A percentile compares a stretch with the other conserved stretches of the same genome.
Conservation (phyloP, 2,797 vertebrate species). For the Austrolebias charrua region DNA sequence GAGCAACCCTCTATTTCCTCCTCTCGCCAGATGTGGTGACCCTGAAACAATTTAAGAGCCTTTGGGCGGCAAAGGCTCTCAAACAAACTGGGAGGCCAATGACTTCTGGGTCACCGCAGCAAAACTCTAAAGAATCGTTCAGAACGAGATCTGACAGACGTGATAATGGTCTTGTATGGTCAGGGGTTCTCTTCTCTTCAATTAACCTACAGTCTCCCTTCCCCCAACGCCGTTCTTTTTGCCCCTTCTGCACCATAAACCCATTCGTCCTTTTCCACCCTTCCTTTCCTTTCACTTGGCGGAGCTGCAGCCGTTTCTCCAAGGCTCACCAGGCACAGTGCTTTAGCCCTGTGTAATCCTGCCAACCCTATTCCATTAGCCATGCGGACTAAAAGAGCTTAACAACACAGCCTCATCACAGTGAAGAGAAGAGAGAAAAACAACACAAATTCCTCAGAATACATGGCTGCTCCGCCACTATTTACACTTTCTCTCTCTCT, state of each 20-base stretch:
- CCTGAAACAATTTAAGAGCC: slow-evolving; percentile 66
- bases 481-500: slow-evolving; percentile 61
- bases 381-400: slow-evolving; percentile 84
- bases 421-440: slow-evolving; percentile 47
- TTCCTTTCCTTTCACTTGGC: slow-evolving; percentile 68
- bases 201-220: slow-evolving; percentile 40
- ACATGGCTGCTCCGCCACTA: slow-evolving; percentile 71
- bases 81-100: slow-evolving; percentile 37
- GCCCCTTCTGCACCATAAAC: slow-evolving; percentile 48
- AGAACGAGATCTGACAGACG: slow-evolving; percentile 44
- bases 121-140: slow-evolving; percentile 41
- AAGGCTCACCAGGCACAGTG: slow-evolving; percentile 79
- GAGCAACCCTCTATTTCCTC: slow-evolving; percentile 68
- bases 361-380: slow-evolving; percentile 83
- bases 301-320: slow-evolving; percentile 70
- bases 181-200: slow-evolving; percentile 49
- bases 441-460: slow-evolving; percentile 77
- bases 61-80: slow-evolving; percentile 48
- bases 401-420: slow-evolving; percentile 74
- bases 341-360: slow-evolving; percentile 83
- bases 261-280: slow-evolving; percentile 50
- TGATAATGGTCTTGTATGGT: slow-evolving; percentile 38
- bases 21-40: slow-evolving; percentile 62
- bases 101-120: slow-evolving; percentile 32
- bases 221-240: slow-evolving; percentile 36